Percentiles rank a stretch among this genome's conserved stretches.
Evolutionary conservation across 2,888 invertebrate genomes (phyloP).

Genomic region (Mellilla xanthometata): DNA sequence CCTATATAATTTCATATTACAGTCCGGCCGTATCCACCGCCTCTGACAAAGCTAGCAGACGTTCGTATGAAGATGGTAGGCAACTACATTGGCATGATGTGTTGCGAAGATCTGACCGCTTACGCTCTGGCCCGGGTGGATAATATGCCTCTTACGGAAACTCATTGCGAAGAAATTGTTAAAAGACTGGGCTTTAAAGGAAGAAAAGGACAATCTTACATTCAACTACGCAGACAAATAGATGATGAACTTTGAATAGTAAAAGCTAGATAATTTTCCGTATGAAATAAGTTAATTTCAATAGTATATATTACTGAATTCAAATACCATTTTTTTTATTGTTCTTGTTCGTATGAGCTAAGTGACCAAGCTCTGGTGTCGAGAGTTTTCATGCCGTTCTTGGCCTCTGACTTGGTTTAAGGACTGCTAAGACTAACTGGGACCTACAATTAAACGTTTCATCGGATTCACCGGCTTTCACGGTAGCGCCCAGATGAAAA

Average conservation of each 20-base stretch:
- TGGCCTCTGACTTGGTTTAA: too few species aligned
- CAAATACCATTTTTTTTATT: too few species aligned
- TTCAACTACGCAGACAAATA: slow-evolving; percentile 38
- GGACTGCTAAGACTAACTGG: too few species aligned
- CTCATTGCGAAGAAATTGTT: slow-evolving; percentile 47
- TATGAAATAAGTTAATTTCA: too few species aligned
- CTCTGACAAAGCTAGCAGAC: slow-evolving; percentile 55
- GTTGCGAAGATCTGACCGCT: slow-evolving; percentile 62
- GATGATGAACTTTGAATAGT: slow-evolving; percentile 34
- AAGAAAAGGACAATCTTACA: slow-evolving; percentile 50
- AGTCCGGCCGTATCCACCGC: slow-evolving; percentile 55
- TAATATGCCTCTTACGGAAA: slow-evolving; percentile 54
- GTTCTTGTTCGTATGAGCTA: too few species aligned
- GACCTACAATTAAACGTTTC: too few species aligned
- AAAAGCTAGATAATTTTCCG: not conserved
- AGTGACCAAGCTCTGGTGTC: too few species aligned
- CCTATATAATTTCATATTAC: slow-evolving; percentile 29
- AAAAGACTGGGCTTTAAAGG: slow-evolving; percentile 44
- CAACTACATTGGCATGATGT: slow-evolving; percentile 60
- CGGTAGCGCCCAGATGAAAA: too few species aligned
- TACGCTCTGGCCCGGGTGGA: slow-evolving; percentile 51
- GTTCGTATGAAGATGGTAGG: slow-evolving; percentile 59
- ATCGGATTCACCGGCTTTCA: too few species aligned
- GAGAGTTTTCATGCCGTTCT: too few species aligned
- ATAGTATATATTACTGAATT: too few species aligned